phyloP scores from a whole-genome alignment of 2,797 vertebrate genomes.

The Lagocephalus sceleratus region DNA sequence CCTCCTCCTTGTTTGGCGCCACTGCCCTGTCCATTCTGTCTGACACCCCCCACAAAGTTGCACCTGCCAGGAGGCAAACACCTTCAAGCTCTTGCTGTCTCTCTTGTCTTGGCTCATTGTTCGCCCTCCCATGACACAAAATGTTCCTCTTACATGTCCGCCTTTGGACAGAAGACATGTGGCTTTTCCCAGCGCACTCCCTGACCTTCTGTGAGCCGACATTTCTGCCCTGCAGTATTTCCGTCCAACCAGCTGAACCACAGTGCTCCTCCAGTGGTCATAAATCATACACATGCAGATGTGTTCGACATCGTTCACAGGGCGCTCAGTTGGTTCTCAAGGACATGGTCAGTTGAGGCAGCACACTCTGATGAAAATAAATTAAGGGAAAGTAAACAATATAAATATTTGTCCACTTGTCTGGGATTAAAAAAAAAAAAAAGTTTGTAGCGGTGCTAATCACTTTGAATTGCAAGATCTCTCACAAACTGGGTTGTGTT shows the following conservation, averaged over 20 bases:
- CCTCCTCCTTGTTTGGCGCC: too few species aligned
- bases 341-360: too few species aligned
- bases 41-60: constrained; percentile 2
- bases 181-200: constrained; percentile 2
- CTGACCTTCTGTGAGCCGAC: constrained; percentile 13
- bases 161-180: constrained; percentile 10
- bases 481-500: too few species aligned
- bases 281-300: background rate
- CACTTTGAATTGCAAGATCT: too few species aligned
- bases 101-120: constrained; percentile 11
- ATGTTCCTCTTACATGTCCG: constrained; percentile 5
- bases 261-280: constrained; percentile 12
- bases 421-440: too few species aligned
- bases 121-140: constrained; percentile 17
- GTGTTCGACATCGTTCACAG: too few species aligned
- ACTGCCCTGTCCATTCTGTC: background rate
- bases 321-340: too few species aligned
- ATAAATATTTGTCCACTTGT: too few species aligned
- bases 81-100: constrained; percentile 7
- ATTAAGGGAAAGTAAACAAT: too few species aligned
- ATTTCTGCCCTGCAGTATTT: constrained; percentile 9
- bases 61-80: too few species aligned
- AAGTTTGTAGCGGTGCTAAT: too few species aligned
- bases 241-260: constrained; percentile 23
- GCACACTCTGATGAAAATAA: too few species aligned